A percentile compares a stretch with the other conserved stretches of the same genome.
Evolutionary conservation across 2,113 vertebrate genomes (phyloP).

Genomic region (Numenius arquata): DNA sequence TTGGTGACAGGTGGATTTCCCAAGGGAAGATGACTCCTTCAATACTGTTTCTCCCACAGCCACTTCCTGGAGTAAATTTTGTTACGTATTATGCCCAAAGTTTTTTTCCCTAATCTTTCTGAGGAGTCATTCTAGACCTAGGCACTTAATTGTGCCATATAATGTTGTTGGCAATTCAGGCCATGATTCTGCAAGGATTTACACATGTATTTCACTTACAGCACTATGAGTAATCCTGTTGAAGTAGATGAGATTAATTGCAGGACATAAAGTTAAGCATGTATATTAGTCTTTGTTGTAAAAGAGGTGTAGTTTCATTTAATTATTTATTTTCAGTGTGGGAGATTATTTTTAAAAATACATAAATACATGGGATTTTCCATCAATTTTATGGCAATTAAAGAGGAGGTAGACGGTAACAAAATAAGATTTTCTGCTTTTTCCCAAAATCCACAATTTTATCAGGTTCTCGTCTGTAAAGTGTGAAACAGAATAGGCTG

Average conservation of each 20-base stretch:
- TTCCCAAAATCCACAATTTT: constrained; percentile 2
- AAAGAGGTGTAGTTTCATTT: neutral
- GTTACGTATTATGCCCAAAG: neutral
- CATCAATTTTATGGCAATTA: neutral
- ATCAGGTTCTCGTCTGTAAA: neutral
- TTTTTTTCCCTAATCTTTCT: neutral
- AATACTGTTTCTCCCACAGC: neutral
- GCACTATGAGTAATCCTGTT: constrained; percentile 2
- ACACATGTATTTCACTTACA: neutral
- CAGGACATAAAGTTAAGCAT: constrained; percentile 16
- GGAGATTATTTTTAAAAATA: neutral
- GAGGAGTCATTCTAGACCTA: neutral
- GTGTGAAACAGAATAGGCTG: constrained; percentile 47
- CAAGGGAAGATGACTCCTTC: neutral
- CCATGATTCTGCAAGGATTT: constrained; percentile 17
- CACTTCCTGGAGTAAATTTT: neutral
- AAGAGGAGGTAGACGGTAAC: neutral
- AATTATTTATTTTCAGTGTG: neutral
- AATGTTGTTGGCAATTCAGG: neutral
- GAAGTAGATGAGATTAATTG: constrained; percentile 45
- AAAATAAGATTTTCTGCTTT: neutral
- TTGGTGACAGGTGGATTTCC: neutral
- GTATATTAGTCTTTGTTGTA: neutral
- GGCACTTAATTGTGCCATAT: neutral
- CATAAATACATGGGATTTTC: neutral